These are phyloP conservation scores for Parelbella ahira DNA, from an alignment of 2,888 invertebrate genomes.

Conservation along the genomic window DNA sequence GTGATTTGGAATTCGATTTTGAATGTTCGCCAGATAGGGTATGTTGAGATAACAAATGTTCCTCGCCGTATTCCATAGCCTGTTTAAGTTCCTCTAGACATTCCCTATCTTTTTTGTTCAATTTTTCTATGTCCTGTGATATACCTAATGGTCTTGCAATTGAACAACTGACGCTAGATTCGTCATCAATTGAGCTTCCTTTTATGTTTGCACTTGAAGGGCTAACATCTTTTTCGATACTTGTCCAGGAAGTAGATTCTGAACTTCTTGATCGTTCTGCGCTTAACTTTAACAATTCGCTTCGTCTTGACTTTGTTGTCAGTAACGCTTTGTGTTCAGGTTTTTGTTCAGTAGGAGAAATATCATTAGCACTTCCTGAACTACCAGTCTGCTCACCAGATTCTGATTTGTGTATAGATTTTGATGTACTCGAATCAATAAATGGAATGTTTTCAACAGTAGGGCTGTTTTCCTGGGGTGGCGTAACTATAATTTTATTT, in stretches of 20 bases:
- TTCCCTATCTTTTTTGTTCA: constrained; percentile 83
- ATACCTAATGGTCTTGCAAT: constrained; percentile 89
- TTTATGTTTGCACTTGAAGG: constrained; percentile 82
- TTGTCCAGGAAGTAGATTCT: constrained; percentile 90
- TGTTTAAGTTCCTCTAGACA: constrained; percentile 82
- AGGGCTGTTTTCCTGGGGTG: constrained; percentile 82
- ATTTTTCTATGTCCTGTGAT: constrained; percentile 85
- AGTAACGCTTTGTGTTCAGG: constrained; percentile 58
- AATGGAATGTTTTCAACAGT: constrained; percentile 77
- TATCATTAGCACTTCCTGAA: constrained; percentile 65
- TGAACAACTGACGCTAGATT: constrained; percentile 88
- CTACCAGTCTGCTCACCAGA: constrained; percentile 67
- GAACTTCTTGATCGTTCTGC: constrained; percentile 89
- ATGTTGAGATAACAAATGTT: constrained; percentile 66
- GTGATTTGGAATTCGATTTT: constrained; percentile 68
- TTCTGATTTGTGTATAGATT: constrained; percentile 63
- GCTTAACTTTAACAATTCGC: constrained; percentile 83
- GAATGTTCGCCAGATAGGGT: constrained; percentile 72
- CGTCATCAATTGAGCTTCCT: constrained; percentile 84
- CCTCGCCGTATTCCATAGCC: constrained; percentile 78
- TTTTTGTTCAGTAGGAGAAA: constrained; percentile 63
- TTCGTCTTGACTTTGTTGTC: constrained; percentile 72
- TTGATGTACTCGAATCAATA: constrained; percentile 65
- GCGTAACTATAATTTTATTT: constrained; percentile 81
- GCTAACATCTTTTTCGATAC: constrained; percentile 86